phyloP scores from a whole-genome alignment of 2,888 invertebrate species.

The Stenolophus ochropezus region DNA sequence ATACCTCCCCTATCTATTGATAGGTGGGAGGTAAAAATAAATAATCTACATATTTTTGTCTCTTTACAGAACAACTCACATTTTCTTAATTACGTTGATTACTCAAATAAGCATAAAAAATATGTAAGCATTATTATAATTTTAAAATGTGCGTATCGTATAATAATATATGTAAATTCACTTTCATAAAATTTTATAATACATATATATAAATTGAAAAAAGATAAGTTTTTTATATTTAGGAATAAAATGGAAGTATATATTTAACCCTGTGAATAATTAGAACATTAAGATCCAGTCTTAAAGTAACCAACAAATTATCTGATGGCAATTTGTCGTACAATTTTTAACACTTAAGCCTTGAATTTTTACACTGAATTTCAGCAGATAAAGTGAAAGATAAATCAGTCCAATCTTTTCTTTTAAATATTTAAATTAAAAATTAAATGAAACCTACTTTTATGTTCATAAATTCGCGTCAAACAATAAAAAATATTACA shows the following conservation, averaged over 20 bases:
- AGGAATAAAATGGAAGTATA: neutral
- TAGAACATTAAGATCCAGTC: neutral
- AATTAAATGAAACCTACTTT: constrained; percentile 16
- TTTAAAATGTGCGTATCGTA: too few relatives aligned
- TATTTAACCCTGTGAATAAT: neutral
- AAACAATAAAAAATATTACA: constrained; percentile 32
- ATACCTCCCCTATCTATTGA: too few relatives aligned
- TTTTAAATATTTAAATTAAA: neutral
- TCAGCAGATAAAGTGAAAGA: neutral
- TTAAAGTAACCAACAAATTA: neutral
- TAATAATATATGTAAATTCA: too few relatives aligned
- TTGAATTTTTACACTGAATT: neutral
- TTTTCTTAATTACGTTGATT: too few relatives aligned
- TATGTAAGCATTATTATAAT: too few relatives aligned
- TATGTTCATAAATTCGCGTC: neutral
- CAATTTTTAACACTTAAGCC: neutral
- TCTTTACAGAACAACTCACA: too few relatives aligned
- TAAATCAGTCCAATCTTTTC: neutral
- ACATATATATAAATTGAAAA: too few relatives aligned
- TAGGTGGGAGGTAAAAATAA: too few relatives aligned
- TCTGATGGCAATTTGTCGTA: neutral
- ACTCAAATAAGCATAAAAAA: too few relatives aligned
- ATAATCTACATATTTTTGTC: too few relatives aligned
- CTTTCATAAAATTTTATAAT: too few relatives aligned
- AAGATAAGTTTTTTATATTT: neutral